Base-by-base conservation (phyloP, 2,888 invertebrate genomes). In the Chorisops tibialis region DNA sequence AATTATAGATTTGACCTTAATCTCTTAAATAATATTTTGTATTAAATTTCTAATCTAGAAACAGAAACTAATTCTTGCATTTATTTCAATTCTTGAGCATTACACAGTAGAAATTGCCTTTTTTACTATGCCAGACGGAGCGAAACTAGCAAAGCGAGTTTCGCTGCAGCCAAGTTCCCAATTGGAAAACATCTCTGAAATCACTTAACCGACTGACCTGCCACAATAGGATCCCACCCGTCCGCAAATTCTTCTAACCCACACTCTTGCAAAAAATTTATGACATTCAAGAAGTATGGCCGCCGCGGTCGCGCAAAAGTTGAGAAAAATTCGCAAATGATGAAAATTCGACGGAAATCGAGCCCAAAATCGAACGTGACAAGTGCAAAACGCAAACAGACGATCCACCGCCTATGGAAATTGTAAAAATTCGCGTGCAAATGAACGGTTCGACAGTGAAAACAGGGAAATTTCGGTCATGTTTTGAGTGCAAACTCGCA, bases 201-300 rank as follows among this genome's bases (percentile, higher is more conserved):
- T 1, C 12, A 7, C 37, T 12, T 37, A 12, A 37, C 37, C 37
- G 37, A 37, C 37, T 7, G 37, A 7, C 12, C 12, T 37, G 9
- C 9, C 7, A 37, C 37, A 37, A 37, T 7, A 37, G 12, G 37
- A 37, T 11, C 37, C 9, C 16, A 45, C 43, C 7, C 2, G 12
- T 47, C 37, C 35, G 3, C 38, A 35, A 14, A 45, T 19, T 3
- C 45, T 12, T 18, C 52, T 6, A 52, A 39, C 22, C 24, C n/a
- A 16, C 50, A 30, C 41, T 30, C 24, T 16, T 5, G 7, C 24
- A 22, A 50, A 14, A 14, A n/a, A n/a, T 59, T 49, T 49, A 45
- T 43, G 51, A 61, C 51, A 62, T 58, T 58, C 58, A 62, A n/a
- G n/a, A n/a, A 58, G 62, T 62, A 64, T 64, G 64, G 64, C 64